A percentile compares a stretch with the other conserved stretches of the same genome.
Evolutionary conservation across 2,113 vertebrate species (phyloP).

Genomic region (human (Homo sapiens)): DNA sequence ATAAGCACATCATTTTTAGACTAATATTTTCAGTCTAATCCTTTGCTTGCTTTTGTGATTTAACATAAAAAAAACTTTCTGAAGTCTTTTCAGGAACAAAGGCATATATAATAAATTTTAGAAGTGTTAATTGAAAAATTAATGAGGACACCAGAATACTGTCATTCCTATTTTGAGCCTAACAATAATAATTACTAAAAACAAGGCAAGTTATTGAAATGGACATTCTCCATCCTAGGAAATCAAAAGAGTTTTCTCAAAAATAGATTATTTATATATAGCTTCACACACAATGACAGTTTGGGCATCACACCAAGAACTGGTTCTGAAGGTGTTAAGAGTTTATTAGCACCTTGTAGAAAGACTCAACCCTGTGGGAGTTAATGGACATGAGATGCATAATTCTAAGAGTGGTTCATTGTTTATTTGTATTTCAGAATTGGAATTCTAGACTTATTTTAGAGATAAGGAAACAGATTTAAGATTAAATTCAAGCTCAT

Average conservation of each 20-base stretch:
- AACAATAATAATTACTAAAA: constrained; percentile 42
- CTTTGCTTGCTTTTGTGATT: constrained; percentile 23
- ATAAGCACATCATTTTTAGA: not conserved
- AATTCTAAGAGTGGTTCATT: not conserved
- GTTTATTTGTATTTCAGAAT: constrained; percentile 30
- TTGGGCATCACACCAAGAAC: not conserved
- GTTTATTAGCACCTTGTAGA: constrained; percentile 31
- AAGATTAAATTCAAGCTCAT: not conserved
- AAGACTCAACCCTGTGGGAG: not conserved
- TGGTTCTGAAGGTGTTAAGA: constrained; percentile 39
- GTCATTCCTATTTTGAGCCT: constrained; percentile 20
- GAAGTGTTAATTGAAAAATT: constrained; percentile 53
- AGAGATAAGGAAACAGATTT: not conserved
- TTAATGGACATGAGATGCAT: not conserved
- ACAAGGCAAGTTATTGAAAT: constrained; percentile 27
- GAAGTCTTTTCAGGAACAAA: not conserved
- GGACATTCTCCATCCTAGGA: not conserved
- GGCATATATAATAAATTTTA: not conserved
- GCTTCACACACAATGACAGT: not conserved
- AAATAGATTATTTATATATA: constrained; percentile 16
- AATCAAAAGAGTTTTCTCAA: constrained; percentile 11
- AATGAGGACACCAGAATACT: not conserved
- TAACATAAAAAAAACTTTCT: constrained; percentile 9
- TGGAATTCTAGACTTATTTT: not conserved
- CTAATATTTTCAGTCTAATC: constrained; percentile 25